Percentiles rank a stretch among this genome's conserved stretches.
Evolutionary conservation across 2,797 vertebrate genomes (phyloP).

Genomic region (Falco novaeseelandiae): DNA sequence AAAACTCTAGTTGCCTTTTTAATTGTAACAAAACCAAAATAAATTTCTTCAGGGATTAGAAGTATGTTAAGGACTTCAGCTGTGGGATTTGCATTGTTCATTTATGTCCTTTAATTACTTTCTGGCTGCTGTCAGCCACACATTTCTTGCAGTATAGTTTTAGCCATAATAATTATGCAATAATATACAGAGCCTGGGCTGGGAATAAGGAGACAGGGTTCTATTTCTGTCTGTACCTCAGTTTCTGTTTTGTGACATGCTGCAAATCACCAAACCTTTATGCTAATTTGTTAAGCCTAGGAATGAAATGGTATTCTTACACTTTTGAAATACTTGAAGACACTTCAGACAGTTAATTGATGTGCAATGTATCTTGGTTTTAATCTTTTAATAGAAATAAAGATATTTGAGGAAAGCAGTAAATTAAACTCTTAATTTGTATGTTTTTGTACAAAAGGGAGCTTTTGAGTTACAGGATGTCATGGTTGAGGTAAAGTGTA

Average conservation of each 20-base stretch:
- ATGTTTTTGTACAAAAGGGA: background rate
- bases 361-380: background rate
- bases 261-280: background rate
- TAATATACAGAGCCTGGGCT: background rate
- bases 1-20: background rate
- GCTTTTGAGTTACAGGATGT: background rate
- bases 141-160: background rate
- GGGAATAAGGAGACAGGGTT: background rate
- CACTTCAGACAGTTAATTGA: background rate
- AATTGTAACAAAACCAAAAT: background rate
- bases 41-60: background rate
- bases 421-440: background rate
- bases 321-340: background rate
- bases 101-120: constrained; percentile 37
- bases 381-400: background rate
- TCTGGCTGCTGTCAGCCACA: background rate
- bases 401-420: background rate
- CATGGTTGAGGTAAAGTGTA: background rate
- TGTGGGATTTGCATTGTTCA: constrained; percentile 7
- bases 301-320: background rate
- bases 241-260: background rate
- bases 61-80: background rate
- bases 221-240: background rate
- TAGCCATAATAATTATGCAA: background rate
- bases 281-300: background rate